A percentile compares a stretch with the other conserved stretches of the same genome.
These are phyloP conservation scores for Tortricodes alternella DNA, from an alignment of 2,888 invertebrate genomes.

Conservation along the genomic window DNA sequence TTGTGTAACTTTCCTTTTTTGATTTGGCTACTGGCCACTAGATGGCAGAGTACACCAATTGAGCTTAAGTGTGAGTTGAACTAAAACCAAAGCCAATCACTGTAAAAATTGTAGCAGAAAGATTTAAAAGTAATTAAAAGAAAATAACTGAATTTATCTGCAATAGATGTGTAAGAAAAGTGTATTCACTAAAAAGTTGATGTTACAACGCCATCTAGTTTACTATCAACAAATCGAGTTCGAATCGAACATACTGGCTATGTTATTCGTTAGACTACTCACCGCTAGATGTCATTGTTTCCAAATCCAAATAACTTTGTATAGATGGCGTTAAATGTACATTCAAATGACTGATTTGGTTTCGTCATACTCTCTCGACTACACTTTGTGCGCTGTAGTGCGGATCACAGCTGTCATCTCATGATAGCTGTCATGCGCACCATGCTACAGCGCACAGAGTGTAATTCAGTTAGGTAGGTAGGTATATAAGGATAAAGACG, in stretches of 20 bases:
- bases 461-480: too few species aligned
- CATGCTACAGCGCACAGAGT: too few species aligned
- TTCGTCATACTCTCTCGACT: too few species aligned
- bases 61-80: not conserved
- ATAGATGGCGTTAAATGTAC: conserved; percentile 19
- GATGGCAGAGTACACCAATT: conserved; percentile 43
- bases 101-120: too few species aligned
- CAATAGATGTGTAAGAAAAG: not conserved
- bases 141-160: not conserved
- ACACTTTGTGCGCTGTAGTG: too few species aligned
- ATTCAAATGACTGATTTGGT: too few species aligned
- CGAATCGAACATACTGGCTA: not conserved
- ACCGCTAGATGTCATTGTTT: conserved; percentile 31
- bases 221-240: not conserved
- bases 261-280: conserved; percentile 42
- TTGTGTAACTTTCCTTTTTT: conserved; percentile 40
- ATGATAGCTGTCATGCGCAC: too few species aligned
- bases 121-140: too few species aligned
- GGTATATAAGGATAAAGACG: too few species aligned
- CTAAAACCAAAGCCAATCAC: too few species aligned
- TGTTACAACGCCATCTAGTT: conserved; percentile 35
- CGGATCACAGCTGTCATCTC: too few species aligned
- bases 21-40: conserved; percentile 42
- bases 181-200: not conserved
- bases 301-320: not conserved